Evolutionary conservation across 2,888 invertebrate species (phyloP).

Genomic region (Hedychridium roseum): DNA sequence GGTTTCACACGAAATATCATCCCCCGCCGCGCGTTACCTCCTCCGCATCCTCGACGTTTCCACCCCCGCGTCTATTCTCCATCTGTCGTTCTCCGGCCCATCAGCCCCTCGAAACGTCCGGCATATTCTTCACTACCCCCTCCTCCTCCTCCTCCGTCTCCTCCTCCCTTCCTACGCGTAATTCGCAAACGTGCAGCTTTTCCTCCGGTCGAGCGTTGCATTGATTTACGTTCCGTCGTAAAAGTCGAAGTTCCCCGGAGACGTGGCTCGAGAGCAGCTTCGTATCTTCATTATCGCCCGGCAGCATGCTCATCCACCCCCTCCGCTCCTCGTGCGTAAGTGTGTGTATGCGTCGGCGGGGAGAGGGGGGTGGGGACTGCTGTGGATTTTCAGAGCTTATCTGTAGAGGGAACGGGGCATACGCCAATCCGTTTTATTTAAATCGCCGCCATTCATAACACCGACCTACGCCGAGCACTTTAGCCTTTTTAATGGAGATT

Average conservation of each 20-base stretch:
- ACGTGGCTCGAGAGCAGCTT: constrained; percentile 29
- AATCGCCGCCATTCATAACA: constrained; percentile 43
- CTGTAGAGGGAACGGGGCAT: constrained; percentile 19
- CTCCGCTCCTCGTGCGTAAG: not conserved
- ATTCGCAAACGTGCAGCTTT: constrained; percentile 26
- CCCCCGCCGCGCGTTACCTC: too few species aligned
- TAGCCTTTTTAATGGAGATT: constrained; percentile 45
- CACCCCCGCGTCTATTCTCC: too few species aligned
- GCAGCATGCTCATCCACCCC: too few species aligned
- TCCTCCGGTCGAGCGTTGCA: constrained; percentile 23
- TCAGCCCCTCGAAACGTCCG: too few species aligned
- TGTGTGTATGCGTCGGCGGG: not conserved
- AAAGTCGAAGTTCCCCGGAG: constrained; percentile 28
- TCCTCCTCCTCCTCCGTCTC: not conserved
- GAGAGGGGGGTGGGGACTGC: not conserved
- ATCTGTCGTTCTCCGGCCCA: too few species aligned
- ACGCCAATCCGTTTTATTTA: constrained; percentile 42
- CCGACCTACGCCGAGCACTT: constrained; percentile 14
- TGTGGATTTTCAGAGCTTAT: constrained; percentile 21
- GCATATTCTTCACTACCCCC: too few species aligned
- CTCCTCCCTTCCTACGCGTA: constrained; percentile 8
- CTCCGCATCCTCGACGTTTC: too few species aligned
- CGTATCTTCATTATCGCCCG: constrained; percentile 38
- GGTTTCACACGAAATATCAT: too few species aligned
- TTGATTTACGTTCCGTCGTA: constrained; percentile 40